Percentiles rank a stretch among this genome's conserved stretches.
phyloP scores from a whole-genome alignment of 2,113 vertebrate species.

The Myiopsitta monachus region DNA sequence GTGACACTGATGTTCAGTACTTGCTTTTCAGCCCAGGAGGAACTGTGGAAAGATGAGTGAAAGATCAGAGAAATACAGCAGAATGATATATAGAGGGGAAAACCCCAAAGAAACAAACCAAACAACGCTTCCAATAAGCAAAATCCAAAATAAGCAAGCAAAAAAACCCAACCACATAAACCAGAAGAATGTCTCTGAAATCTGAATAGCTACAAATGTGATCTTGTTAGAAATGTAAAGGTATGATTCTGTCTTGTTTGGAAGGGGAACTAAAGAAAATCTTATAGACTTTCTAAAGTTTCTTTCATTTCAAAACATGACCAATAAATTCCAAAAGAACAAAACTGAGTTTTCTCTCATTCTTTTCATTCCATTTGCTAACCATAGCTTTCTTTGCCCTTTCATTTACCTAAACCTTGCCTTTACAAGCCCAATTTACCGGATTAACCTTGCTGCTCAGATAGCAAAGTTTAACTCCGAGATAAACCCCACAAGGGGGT shows the following conservation, averaged over 20 bases:
- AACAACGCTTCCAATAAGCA: not conserved
- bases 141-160: not conserved
- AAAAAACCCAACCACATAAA: not conserved
- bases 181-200: not conserved
- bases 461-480: not conserved
- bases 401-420: conserved; percentile 12
- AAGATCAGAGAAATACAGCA: not conserved
- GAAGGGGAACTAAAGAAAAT: not conserved
- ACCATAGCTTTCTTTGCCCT: not conserved
- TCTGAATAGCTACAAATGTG: not conserved
- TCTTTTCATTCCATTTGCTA: not conserved
- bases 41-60: not conserved
- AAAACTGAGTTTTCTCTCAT: not conserved
- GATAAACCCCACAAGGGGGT: not conserved
- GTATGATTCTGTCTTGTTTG: not conserved
- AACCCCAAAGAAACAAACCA: not conserved
- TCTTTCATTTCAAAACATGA: not conserved
- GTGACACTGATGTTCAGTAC: not conserved
- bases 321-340: not conserved
- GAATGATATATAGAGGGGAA: not conserved
- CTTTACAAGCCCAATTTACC: not conserved
- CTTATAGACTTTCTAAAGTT: not conserved
- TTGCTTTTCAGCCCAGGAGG: not conserved
- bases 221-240: not conserved
- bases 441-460: conserved; percentile 21